A percentile compares a stretch with the other conserved stretches of the same genome.
These are phyloP conservation scores for Thymallus thymallus DNA, from an alignment of 2,113 vertebrate genomes.

Conservation along the genomic window DNA sequence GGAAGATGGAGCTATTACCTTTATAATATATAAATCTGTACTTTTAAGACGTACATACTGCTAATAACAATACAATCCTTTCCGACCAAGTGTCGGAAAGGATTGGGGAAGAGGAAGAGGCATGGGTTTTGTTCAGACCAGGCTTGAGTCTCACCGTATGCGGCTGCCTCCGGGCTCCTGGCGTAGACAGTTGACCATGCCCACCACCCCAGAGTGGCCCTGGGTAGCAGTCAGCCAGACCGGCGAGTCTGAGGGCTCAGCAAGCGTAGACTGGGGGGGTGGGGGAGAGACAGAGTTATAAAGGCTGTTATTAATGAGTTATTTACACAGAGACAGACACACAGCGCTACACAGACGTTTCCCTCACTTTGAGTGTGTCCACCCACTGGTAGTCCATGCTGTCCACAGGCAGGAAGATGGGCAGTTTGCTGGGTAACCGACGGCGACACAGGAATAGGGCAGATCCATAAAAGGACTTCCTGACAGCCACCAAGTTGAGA, in stretches of 20 bases:
- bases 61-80: too few relatives aligned
- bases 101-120: slow-evolving; percentile 1
- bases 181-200: slow-evolving; percentile 94
- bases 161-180: slow-evolving; percentile 85
- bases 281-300: background rate
- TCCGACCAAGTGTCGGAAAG: too few relatives aligned
- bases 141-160: slow-evolving; percentile 76
- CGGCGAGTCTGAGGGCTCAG: slow-evolving; percentile 68
- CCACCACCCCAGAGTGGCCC: slow-evolving; percentile 83
- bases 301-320: background rate
- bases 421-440: slow-evolving; percentile 52
- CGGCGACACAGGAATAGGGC: slow-evolving; percentile 84
- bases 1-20: too few relatives aligned
- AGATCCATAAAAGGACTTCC: slow-evolving; percentile 87
- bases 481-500: slow-evolving; percentile 76
- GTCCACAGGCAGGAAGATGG: slow-evolving; percentile 79
- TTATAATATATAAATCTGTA: background rate
- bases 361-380: slow-evolving; percentile 85
- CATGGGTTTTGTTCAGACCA: too few relatives aligned
- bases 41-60: too few relatives aligned
- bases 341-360: background rate
- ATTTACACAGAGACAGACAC: too few relatives aligned
- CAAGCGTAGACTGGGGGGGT: slow-evolving; percentile 64
- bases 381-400: slow-evolving; percentile 85
- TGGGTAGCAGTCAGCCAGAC: slow-evolving; percentile 84